phyloP scores from a whole-genome alignment of 2,888 invertebrate genomes.

The Drosophila lutescens region DNA sequence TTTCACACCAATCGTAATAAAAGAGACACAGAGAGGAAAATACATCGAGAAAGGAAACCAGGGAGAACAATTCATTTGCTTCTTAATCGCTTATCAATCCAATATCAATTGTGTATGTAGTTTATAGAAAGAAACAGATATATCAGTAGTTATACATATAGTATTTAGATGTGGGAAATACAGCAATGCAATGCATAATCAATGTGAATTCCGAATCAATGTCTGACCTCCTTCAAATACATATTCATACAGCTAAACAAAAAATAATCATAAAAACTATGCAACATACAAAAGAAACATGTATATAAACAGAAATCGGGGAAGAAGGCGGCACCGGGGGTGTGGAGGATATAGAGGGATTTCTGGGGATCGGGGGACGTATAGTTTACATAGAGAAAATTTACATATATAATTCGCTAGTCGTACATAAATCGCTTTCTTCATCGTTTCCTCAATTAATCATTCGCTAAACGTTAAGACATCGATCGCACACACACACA shows the following conservation, averaged over 20 bases:
- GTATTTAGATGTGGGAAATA: slow-evolving; percentile 29
- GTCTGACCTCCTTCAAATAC: slow-evolving; percentile 14
- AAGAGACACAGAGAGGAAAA: slow-evolving; percentile 9
- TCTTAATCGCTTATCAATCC: slow-evolving; percentile 4
- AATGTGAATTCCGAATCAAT: slow-evolving; percentile 7
- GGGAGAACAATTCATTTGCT: slow-evolving; percentile 1
- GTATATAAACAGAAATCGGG: slow-evolving; percentile 45
- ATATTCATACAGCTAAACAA: slow-evolving; percentile 27
- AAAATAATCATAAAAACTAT: slow-evolving; percentile 58
- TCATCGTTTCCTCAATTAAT: slow-evolving; percentile 29
- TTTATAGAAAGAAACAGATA: slow-evolving; percentile 3
- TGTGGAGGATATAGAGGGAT: neutral
- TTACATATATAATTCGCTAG: slow-evolving; percentile 62
- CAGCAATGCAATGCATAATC: slow-evolving; percentile 30
- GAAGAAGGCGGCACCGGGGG: neutral
- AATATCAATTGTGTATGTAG: slow-evolving; percentile 6
- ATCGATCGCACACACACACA: slow-evolving; percentile 20
- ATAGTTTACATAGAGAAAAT: slow-evolving; percentile 39
- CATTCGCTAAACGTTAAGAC: slow-evolving; percentile 27
- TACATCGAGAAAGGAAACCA: slow-evolving; percentile 7
- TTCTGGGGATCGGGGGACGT: neutral
- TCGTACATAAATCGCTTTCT: slow-evolving; percentile 59
- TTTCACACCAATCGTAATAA: slow-evolving; percentile 27
- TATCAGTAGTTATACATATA: neutral
- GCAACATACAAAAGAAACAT: slow-evolving; percentile 53